Percentiles rank a stretch among this genome's conserved stretches.
Conservation (phyloP, 2,797 vertebrate genomes). For the Gymnothorax reevesii region DNA sequence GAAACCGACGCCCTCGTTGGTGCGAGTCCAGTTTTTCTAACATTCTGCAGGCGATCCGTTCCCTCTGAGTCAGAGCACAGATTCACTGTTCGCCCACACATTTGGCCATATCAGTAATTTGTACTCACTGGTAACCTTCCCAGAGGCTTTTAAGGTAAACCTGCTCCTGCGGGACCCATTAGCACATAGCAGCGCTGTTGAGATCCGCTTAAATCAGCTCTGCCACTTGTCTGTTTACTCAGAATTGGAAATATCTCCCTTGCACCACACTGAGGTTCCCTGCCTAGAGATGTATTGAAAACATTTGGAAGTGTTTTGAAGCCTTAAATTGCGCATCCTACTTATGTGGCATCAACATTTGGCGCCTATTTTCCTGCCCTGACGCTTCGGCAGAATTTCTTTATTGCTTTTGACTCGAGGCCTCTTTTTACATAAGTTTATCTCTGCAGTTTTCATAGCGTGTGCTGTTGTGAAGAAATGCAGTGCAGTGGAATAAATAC, state of each 20-base stretch:
- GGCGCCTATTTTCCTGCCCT: not conserved
- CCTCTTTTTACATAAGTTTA: not conserved
- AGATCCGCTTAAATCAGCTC: constrained; percentile 22
- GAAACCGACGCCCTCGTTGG: not conserved
- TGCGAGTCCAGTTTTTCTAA: not conserved
- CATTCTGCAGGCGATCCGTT: not conserved
- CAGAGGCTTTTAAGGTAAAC: not conserved
- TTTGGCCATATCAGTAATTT: not conserved
- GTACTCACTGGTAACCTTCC: not conserved
- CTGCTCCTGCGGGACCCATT: not conserved
- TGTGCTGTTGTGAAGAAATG: not conserved
- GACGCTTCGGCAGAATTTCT: not conserved
- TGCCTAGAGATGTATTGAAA: constrained; percentile 1
- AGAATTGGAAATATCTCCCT: constrained; percentile 24
- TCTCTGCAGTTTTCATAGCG: not conserved
- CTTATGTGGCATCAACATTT: not conserved
- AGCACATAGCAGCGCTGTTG: not conserved
- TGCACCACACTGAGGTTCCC: constrained; percentile 24
- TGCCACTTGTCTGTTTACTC: constrained; percentile 30
- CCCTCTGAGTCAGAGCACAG: not conserved
- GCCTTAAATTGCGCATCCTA: constrained; percentile 38
- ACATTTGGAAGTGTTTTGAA: constrained; percentile 38
- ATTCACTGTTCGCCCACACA: not conserved
- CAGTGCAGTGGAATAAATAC: not conserved
- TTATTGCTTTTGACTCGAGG: not conserved